Conservation (phyloP, 2,888 invertebrate species). For the Ormyrus nitidulus region DNA sequence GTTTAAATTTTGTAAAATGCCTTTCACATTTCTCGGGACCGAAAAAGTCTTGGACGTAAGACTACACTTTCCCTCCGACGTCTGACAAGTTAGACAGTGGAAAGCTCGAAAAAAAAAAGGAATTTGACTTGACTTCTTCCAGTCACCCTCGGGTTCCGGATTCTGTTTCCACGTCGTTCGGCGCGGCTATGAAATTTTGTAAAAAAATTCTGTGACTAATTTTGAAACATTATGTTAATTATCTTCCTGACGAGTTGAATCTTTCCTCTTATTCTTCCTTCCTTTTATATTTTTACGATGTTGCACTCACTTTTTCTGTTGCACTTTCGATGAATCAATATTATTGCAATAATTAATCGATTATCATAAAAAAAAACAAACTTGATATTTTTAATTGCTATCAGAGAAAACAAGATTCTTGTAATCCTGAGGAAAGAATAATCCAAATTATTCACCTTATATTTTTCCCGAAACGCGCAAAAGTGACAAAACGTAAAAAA, state of each 20-base stretch:
- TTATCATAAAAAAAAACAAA: constrained; percentile 13
- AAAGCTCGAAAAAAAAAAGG: constrained; percentile 9
- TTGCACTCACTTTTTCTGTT: neutral
- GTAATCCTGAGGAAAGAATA: constrained; percentile 9
- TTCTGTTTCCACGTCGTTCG: neutral
- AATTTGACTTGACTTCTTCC: constrained; percentile 5
- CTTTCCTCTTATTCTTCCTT: too few relatives aligned
- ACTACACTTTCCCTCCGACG: neutral
- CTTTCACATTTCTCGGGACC: neutral
- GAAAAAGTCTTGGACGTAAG: constrained; percentile 1
- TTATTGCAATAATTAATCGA: constrained; percentile 18
- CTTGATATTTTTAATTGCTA: neutral
- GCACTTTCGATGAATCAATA: constrained; percentile 5
- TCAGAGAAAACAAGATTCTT: constrained; percentile 28
- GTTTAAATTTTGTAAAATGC: too few relatives aligned
- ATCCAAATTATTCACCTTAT: neutral
- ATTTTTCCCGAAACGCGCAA: neutral
- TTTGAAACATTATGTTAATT: neutral
- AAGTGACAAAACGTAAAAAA: neutral
- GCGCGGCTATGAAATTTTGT: neutral
- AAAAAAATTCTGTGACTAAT: neutral
- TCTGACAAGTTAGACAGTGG: neutral
- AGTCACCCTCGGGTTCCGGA: neutral
- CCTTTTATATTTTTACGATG: too few relatives aligned
- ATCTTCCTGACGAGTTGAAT: neutral